These are phyloP conservation scores for Leucopternis melanops DNA, from an alignment of 2,113 vertebrate species.

Conservation along the genomic window DNA sequence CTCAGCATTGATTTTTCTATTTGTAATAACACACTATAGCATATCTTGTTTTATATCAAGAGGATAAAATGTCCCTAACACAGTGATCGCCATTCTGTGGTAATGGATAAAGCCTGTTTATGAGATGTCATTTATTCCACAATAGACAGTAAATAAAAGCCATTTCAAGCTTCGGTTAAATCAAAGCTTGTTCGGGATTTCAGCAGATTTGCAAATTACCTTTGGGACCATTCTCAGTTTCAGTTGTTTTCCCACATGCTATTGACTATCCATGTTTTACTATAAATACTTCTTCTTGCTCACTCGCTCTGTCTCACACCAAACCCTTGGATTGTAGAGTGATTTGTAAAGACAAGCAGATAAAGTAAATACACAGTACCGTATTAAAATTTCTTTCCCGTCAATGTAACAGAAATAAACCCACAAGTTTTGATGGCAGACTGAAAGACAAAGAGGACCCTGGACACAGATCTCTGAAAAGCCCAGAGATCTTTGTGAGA, in stretches of 20 bases:
- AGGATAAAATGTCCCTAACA: slow-evolving; percentile 85
- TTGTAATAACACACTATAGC: slow-evolving; percentile 79
- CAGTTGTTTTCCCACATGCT: slow-evolving; percentile 71
- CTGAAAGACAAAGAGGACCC: not conserved
- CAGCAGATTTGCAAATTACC: slow-evolving; percentile 93
- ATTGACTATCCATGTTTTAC: slow-evolving; percentile 64
- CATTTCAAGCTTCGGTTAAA: slow-evolving; percentile 92
- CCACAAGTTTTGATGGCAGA: not conserved
- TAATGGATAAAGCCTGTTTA: slow-evolving; percentile 89
- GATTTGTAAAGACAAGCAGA: slow-evolving; percentile 64
- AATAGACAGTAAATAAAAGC: slow-evolving; percentile 96
- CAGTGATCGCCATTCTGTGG: slow-evolving; percentile 76
- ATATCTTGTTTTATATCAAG: slow-evolving; percentile 82
- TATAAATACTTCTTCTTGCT: slow-evolving; percentile 51
- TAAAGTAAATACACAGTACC: slow-evolving; percentile 25
- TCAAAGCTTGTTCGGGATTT: slow-evolving; percentile 92
- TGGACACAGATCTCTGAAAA: not conserved
- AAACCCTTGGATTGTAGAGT: slow-evolving; percentile 25
- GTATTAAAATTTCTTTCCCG: slow-evolving; percentile 39
- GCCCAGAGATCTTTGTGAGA: not conserved
- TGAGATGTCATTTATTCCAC: slow-evolving; percentile 88
- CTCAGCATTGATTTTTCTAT: slow-evolving; percentile 88
- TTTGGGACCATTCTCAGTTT: slow-evolving; percentile 80
- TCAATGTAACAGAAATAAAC: not conserved
- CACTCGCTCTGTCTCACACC: not conserved